These are phyloP conservation scores for Seison nebaliae DNA, from an alignment of 1,140 invertebrate genomes.

Conservation along the genomic window DNA sequence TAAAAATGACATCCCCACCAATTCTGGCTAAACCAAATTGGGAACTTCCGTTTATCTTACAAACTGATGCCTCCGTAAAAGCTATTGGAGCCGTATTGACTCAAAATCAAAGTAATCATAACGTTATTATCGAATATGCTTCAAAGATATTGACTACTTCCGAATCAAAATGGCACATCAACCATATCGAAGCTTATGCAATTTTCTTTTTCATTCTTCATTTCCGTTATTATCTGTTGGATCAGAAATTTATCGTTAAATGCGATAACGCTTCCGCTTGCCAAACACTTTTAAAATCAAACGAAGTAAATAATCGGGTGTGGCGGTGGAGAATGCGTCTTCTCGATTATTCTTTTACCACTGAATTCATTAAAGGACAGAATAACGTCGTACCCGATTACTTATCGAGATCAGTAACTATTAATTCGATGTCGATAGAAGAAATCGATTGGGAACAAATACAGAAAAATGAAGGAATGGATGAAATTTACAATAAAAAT, in stretches of 20 bases:
- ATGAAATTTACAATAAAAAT: too few species aligned
- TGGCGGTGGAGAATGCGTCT: too few species aligned
- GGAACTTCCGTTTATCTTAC: slow-evolving; percentile 14
- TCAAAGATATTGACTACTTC: neutral
- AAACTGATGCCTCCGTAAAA: slow-evolving; percentile 16
- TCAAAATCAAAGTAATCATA: neutral
- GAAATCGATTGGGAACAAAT: too few species aligned
- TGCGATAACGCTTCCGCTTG: slow-evolving; percentile 9
- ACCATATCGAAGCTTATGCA: neutral
- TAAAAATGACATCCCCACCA: slow-evolving; percentile 14
- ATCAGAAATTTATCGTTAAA: slow-evolving; percentile 4
- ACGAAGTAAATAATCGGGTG: too few species aligned
- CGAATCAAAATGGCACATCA: slow-evolving; percentile 1
- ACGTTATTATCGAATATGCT: slow-evolving; percentile 4
- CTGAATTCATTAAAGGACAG: too few species aligned
- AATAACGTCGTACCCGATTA: too few species aligned
- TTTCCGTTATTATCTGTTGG: slow-evolving; percentile 5
- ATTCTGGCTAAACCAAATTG: slow-evolving; percentile 16
- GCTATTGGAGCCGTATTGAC: slow-evolving; percentile 4
- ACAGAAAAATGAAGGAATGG: too few species aligned
- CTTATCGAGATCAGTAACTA: too few species aligned
- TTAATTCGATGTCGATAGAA: too few species aligned
- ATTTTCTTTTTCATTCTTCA: neutral
- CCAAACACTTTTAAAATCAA: slow-evolving; percentile 5
- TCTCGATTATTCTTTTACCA: too few species aligned